Conservation (phyloP, 2,797 vertebrate genomes). For the Sebastes nivosus region DNA sequence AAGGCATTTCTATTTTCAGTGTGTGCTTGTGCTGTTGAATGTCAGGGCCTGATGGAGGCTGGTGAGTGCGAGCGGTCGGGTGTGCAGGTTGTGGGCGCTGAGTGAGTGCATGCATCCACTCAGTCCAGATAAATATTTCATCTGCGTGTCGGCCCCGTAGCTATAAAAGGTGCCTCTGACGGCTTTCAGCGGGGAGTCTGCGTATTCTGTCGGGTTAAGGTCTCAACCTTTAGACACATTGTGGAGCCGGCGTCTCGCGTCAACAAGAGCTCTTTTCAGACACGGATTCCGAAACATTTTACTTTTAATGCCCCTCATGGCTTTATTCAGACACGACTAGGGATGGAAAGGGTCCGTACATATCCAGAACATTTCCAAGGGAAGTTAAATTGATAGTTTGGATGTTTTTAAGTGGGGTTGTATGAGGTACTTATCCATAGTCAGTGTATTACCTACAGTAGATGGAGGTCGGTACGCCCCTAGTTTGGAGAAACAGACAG, state of each 20-base stretch:
- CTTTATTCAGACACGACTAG: neutral
- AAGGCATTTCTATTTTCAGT: slow-evolving; percentile 65
- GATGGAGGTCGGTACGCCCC: no score
- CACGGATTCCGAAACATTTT: neutral
- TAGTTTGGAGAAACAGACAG: no score
- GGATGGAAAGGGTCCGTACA: neutral
- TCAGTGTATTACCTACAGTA: no score
- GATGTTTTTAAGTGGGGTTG: no score
- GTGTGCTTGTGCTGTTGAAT: slow-evolving; percentile 25
- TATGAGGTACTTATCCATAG: no score
- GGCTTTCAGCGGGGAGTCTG: slow-evolving; percentile 8
- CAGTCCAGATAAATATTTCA: slow-evolving; percentile 65
- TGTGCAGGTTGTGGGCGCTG: slow-evolving; percentile 27
- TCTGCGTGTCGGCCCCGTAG: slow-evolving; percentile 15
- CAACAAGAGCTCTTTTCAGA: neutral
- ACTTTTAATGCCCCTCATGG: neutral
- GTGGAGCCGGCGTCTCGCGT: neutral
- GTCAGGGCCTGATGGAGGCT: slow-evolving; percentile 45
- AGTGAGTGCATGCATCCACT: slow-evolving; percentile 47
- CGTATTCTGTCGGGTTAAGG: slow-evolving; percentile 1
- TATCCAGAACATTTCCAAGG: no score
- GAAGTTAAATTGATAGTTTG: no score
- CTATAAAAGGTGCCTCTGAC: slow-evolving; percentile 42
- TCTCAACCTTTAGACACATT: slow-evolving; percentile 8
- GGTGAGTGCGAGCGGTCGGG: slow-evolving; percentile 27